These are phyloP conservation scores for Sphinx pinastri DNA, from an alignment of 2,888 invertebrate genomes.

Conservation along the genomic window DNA sequence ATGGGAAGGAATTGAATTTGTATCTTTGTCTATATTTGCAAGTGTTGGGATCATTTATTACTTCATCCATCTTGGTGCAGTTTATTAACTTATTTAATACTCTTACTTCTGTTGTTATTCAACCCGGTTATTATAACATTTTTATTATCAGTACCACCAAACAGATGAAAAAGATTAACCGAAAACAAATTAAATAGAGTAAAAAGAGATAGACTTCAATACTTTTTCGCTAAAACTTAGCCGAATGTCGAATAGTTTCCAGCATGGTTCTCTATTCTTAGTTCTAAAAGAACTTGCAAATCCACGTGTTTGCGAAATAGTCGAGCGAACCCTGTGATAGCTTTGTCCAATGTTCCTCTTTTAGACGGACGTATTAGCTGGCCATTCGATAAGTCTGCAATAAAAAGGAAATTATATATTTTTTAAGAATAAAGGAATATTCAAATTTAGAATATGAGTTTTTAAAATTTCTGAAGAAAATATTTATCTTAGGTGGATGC, in stretches of 20 bases:
- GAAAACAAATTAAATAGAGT: neutral
- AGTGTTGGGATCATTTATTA: no score
- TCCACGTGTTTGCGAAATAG: constrained; percentile 70
- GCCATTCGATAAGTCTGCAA: neutral
- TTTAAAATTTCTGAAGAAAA: neutral
- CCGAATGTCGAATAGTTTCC: constrained; percentile 42
- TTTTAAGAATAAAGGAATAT: neutral
- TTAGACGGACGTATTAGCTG: constrained; percentile 46
- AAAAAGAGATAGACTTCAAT: constrained; percentile 9
- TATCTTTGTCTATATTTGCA: no score
- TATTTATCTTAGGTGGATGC: no score
- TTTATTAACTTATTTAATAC: no score
- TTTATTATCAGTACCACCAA: neutral
- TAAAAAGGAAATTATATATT: neutral
- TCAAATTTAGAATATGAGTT: neutral
- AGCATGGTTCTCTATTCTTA: constrained; percentile 56
- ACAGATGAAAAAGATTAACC: neutral
- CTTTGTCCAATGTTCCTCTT: constrained; percentile 68
- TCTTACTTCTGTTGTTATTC: no score
- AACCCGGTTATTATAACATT: no score
- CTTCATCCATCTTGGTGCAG: no score
- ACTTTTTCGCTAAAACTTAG: constrained; percentile 48
- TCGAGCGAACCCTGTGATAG: constrained; percentile 69
- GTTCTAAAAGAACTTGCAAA: constrained; percentile 70
- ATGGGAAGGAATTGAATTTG: no score